Base-by-base conservation (phyloP, 2,797 vertebrate genomes). In the Scomberomorus guttatus region DNA sequence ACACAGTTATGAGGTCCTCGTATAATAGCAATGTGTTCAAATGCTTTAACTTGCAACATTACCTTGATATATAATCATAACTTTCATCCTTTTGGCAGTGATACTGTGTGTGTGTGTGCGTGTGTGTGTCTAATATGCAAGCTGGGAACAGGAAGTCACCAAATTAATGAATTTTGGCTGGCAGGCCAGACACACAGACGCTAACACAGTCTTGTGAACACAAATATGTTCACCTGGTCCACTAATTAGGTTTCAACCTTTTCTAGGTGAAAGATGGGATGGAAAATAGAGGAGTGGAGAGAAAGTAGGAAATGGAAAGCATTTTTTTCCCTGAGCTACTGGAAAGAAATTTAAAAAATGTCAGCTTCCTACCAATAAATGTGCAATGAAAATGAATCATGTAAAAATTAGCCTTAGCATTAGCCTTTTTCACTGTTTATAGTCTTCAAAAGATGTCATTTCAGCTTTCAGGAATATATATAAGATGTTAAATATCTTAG, bases 121-220 rank as follows among this genome's bases (percentile, higher is more conserved):
- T 56, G 39, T 13, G 15, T 71, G 2, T 46, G 48, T 1, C 25
- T 39, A 67, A 76, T 67, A 48, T 57, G 65, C 61, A 79, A 62
- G 34, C 72, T 76, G 79, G 77, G 71, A 80, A 75, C 59, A 76
- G 46, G 68, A 82, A 78, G 73, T 80, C 25, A 20, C 81, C 75
- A 82, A 80, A 86, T 81, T 76, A 89, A 86, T 85, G 54, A 72
- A 58, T 78, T 81, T 58, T 75, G 79, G 73, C 82, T 81, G 63
- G n/a, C 46, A 54, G 66, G 69, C 60, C 73, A 75, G 72, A 75
- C 62, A 64, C 59, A 80, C 74, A 75, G 76, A 77, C 63, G 64
- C 64, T 69, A 50, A 52, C 52, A 55, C 51, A 75, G 50, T 34
- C 72, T 67, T 75, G 29, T 59, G 54, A 83, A 77, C 77, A 80